Evolutionary conservation across 2,888 invertebrate genomes (phyloP).

Genomic region (Rhagonycha fulva): DNA sequence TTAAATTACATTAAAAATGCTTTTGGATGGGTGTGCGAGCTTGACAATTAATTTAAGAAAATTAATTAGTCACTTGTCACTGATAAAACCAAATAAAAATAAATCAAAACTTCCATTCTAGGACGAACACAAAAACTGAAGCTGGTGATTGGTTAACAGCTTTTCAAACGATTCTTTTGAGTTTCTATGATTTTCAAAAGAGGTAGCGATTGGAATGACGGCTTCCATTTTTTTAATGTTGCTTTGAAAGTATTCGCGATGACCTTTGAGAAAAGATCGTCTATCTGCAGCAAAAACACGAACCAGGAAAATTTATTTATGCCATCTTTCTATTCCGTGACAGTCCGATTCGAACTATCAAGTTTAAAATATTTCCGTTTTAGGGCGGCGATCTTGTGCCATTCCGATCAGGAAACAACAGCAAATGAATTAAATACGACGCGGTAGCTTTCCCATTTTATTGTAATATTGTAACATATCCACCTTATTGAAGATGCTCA

Average conservation of each 20-base stretch:
- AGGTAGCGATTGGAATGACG: neutral
- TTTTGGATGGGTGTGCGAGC: neutral
- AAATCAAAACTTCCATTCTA: neutral
- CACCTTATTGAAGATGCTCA: neutral
- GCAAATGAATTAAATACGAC: neutral
- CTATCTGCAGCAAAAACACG: neutral
- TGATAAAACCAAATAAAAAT: neutral
- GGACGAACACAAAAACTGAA: neutral
- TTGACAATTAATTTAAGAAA: neutral
- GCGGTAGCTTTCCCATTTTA: neutral
- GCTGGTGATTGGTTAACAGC: neutral
- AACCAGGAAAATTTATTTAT: neutral
- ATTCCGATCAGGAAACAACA: neutral
- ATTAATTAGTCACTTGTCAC: neutral
- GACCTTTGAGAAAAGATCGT: neutral
- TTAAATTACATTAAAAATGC: neutral
- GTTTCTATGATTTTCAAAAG: neutral
- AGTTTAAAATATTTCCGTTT: neutral
- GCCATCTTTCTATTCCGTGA: neutral
- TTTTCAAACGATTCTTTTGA: neutral
- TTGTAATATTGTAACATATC: neutral
- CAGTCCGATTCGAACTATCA: neutral
- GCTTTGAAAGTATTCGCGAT: neutral
- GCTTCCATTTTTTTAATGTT: neutral
- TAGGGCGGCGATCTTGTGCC: too few relatives aligned